Evolutionary conservation across 2,888 invertebrate species (phyloP).

Genomic region (Mythimna loreyi): DNA sequence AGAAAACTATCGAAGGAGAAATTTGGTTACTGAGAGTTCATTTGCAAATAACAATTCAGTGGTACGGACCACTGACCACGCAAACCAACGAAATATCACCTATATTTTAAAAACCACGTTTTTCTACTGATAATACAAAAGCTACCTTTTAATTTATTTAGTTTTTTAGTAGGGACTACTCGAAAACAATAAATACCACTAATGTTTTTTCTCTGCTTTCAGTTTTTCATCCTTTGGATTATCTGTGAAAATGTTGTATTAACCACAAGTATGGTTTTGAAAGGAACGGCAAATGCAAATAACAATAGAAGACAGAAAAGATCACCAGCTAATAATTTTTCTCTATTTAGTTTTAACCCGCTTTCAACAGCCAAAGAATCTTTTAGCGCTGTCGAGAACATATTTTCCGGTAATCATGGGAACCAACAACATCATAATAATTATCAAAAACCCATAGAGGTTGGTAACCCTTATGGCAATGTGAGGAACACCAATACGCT

Average conservation of each 20-base stretch:
- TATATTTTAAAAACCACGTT: too few species aligned
- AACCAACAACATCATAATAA: background rate
- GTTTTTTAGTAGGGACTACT: background rate
- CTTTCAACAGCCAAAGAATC: slow-evolving; percentile 22
- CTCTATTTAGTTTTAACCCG: slow-evolving; percentile 50
- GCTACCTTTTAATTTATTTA: too few species aligned
- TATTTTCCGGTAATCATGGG: slow-evolving; percentile 32
- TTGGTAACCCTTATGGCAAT: background rate
- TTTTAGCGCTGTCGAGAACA: slow-evolving; percentile 26
- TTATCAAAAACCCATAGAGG: slow-evolving; percentile 5
- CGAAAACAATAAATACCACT: background rate
- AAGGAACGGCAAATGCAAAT: background rate
- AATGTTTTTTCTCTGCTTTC: slow-evolving; percentile 17
- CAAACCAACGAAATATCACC: background rate
- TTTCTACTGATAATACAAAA: too few species aligned
- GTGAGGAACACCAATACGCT: background rate
- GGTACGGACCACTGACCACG: too few species aligned
- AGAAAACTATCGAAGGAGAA: background rate
- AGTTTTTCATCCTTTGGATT: slow-evolving; percentile 43
- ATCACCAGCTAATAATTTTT: slow-evolving; percentile 48
- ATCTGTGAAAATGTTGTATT: slow-evolving; percentile 17
- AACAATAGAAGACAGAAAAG: slow-evolving; percentile 30
- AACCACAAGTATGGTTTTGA: slow-evolving; percentile 24
- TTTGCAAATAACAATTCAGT: background rate
- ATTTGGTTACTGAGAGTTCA: background rate